These are phyloP conservation scores for Salpingus planirostris DNA, from an alignment of 2,888 invertebrate species.

Conservation along the genomic window DNA sequence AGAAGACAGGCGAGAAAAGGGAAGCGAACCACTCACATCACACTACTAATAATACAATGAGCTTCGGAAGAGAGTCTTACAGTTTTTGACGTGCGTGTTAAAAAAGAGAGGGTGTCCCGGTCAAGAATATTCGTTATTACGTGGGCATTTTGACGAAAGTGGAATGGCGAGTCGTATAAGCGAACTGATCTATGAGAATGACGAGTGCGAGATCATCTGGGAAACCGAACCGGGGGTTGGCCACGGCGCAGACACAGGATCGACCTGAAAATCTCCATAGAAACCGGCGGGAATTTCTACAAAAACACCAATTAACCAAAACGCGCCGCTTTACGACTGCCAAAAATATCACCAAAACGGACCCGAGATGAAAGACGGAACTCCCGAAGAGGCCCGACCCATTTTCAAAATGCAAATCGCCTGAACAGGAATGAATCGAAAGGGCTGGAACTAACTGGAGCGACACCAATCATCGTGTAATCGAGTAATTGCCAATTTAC, in stretches of 20 bases:
- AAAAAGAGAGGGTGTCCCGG: constrained; percentile 7
- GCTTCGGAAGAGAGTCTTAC: too few species aligned
- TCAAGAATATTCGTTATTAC: constrained; percentile 11
- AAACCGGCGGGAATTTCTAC: constrained; percentile 37
- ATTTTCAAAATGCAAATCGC: too few species aligned
- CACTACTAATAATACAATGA: too few species aligned
- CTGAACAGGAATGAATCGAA: too few species aligned
- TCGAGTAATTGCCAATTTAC: too few species aligned
- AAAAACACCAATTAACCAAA: constrained; percentile 10
- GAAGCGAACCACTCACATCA: constrained; percentile 12
- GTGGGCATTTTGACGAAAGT: constrained; percentile 13
- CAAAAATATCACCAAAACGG: too few species aligned
- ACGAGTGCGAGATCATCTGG: constrained; percentile 27
- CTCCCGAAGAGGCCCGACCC: too few species aligned
- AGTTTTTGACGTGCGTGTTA: too few species aligned
- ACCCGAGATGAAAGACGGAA: too few species aligned
- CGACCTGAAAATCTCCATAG: constrained; percentile 38
- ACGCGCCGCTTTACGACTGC: too few species aligned
- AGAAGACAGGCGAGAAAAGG: constrained; percentile 14
- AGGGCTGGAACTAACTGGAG: too few species aligned
- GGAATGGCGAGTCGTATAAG: constrained; percentile 9
- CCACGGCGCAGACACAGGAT: constrained; percentile 33
- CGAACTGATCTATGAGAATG: constrained; percentile 15
- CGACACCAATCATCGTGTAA: too few species aligned
- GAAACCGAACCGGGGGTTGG: constrained; percentile 22